Evolutionary conservation across 2,113 vertebrate genomes (phyloP), one percentile per base, ranked within the genome.

Genomic region (Apaloderma vittatum): DNA sequence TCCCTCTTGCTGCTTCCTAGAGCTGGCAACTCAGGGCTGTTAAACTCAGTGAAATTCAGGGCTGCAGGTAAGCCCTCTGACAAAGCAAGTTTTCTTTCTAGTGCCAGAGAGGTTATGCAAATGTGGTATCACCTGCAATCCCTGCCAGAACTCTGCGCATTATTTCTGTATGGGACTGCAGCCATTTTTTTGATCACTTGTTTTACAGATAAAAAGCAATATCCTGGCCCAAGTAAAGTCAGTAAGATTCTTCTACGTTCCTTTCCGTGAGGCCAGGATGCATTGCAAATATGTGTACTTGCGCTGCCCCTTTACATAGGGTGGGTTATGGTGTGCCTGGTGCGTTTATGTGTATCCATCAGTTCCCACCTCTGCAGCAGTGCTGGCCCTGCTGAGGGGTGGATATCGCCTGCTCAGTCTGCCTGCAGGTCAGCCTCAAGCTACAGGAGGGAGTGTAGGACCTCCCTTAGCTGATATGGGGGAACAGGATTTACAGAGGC

Each of bases 261-360:
- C 36, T 76, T 74, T 76, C 34, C 23, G 27, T 22, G 55, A 36
- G 58, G 18, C 40, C 62, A 49, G 30, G 16, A 40, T 45, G n/a
- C 1, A 1, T 37, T 62, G 52, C 19, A 57, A 48, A 48, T 22
- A 29, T 1, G 4, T 5, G 32, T 48, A 32, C 80, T 58, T 57
- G 29, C 63, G 52, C 51, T 86, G 59, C 10, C 18, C 11, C 32
- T 67, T 73, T 36, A 9, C 17, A 1, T 12, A 32, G 27, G 3
- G 7, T 30, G 30, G 34, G 46, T 70, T 70, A 4, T 14, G 12
- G 15, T 68, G 2, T 16, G 12, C 65, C 52, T 36, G 37, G 16
- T 34, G 36, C 9, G 18, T 77, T 78, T 54, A 18, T 6, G 4
- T 0, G 0, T 27, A 1, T 21, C n/a, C 20, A 15, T 36, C 54